Evolutionary conservation across 2,113 vertebrate genomes (phyloP).

Genomic region (Athene cunicularia): DNA sequence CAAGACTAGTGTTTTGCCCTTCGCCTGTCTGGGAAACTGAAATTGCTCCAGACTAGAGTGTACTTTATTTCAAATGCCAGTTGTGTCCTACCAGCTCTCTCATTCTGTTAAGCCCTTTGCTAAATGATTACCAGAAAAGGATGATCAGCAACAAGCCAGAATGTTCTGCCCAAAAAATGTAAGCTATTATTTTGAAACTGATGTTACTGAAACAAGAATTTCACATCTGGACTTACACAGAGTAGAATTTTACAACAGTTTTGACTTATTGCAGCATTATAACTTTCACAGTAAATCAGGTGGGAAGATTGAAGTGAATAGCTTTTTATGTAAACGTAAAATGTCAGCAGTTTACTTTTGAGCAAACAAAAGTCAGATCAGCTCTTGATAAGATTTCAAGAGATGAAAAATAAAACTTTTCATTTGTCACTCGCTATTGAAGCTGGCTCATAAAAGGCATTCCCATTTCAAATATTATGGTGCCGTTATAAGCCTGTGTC

Average conservation of each 20-base stretch:
- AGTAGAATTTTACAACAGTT: not conserved
- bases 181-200: not conserved
- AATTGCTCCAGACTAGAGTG: not conserved
- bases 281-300: not conserved
- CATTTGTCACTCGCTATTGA: not conserved
- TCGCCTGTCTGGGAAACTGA: not conserved
- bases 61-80: not conserved
- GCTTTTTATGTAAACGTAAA: not conserved
- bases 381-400: not conserved
- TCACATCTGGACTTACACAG: not conserved
- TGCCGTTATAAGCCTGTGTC: not conserved
- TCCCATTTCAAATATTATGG: not conserved
- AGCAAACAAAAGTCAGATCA: not conserved
- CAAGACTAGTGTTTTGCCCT: not conserved
- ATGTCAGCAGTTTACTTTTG: not conserved
- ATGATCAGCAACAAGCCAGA: not conserved
- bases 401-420: not conserved
- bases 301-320: not conserved
- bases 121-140: not conserved
- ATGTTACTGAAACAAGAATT: not conserved
- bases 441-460: not conserved
- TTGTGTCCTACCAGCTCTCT: not conserved
- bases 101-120: not conserved
- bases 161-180: not conserved
- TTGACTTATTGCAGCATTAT: not conserved